Evolutionary conservation across 2,888 invertebrate genomes (phyloP).

Genomic region (Thecophora atra): DNA sequence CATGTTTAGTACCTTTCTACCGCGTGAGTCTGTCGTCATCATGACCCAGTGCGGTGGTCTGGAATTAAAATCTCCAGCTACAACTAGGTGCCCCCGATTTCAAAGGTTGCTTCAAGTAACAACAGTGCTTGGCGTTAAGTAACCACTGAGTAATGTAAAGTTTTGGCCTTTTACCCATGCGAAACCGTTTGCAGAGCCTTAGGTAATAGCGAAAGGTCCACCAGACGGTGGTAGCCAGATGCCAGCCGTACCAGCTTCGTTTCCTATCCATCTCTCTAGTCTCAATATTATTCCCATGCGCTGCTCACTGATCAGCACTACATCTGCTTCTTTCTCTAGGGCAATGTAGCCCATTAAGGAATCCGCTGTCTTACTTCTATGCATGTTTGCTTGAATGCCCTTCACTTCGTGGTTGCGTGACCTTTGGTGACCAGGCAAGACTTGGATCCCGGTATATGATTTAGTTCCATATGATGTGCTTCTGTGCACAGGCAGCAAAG

Average conservation of each 20-base stretch:
- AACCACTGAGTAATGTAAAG: neutral
- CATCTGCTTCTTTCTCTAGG: constrained; percentile 13
- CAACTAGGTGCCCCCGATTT: too few relatives aligned
- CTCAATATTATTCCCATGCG: neutral
- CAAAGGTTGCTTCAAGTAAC: neutral
- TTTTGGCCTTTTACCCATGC: neutral
- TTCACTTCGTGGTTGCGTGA: neutral
- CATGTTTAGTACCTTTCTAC: constrained; percentile 39
- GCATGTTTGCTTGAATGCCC: constrained; percentile 22
- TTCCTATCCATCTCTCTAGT: too few relatives aligned
- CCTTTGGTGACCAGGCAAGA: neutral
- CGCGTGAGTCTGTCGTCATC: constrained; percentile 33
- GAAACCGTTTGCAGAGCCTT: constrained; percentile 9
- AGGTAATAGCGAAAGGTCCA: neutral
- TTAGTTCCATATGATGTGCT: neutral
- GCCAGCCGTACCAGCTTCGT: constrained; percentile 11
- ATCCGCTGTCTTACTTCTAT: constrained; percentile 23
- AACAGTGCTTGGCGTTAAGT: neutral
- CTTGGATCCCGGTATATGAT: neutral
- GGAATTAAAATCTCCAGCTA: constrained; percentile 30
- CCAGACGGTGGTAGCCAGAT: neutral
- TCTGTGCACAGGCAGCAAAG: neutral
- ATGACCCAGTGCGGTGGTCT: constrained; percentile 31
- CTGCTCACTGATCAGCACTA: constrained; percentile 24
- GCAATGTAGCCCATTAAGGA: neutral